A percentile compares a stretch with the other conserved stretches of the same genome.
Evolutionary conservation across 1,140 invertebrate species (phyloP).

Genomic region (Eumeta japonica): DNA sequence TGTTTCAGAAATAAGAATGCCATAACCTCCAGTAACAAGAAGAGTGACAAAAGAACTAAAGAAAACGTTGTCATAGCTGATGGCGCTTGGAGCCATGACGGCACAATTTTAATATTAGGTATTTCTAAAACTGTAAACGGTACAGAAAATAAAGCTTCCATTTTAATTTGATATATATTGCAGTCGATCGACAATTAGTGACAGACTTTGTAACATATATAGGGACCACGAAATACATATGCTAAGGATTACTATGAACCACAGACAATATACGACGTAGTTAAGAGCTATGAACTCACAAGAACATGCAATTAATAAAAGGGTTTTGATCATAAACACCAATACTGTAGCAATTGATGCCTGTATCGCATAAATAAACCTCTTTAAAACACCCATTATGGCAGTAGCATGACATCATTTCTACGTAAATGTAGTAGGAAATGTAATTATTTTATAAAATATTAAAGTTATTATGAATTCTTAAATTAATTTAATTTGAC

Average conservation of each 20-base stretch:
- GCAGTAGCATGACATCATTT: no score
- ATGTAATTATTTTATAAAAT: no score
- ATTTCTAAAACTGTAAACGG: slow-evolving; percentile 85
- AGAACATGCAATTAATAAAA: neutral
- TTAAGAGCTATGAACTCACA: no score
- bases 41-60: slow-evolving; percentile 89
- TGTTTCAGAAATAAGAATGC: slow-evolving; percentile 8
- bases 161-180: slow-evolving; percentile 39
- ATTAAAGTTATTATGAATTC: no score
- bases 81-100: slow-evolving; percentile 88
- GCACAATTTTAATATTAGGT: slow-evolving; percentile 89
- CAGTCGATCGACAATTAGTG: neutral
- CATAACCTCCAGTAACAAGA: slow-evolving; percentile 93
- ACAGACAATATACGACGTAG: no score
- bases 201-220: neutral
- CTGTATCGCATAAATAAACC: no score
- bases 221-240: no score
- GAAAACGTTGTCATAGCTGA: slow-evolving; percentile 93
- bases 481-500: no score
- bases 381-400: no score
- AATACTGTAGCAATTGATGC: no score
- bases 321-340: neutral
- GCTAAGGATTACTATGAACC: no score
- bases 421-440: no score
- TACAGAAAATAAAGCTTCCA: slow-evolving; percentile 77